phyloP scores from a whole-genome alignment of 2,888 invertebrate species.

The Phyllotreta striolata region DNA sequence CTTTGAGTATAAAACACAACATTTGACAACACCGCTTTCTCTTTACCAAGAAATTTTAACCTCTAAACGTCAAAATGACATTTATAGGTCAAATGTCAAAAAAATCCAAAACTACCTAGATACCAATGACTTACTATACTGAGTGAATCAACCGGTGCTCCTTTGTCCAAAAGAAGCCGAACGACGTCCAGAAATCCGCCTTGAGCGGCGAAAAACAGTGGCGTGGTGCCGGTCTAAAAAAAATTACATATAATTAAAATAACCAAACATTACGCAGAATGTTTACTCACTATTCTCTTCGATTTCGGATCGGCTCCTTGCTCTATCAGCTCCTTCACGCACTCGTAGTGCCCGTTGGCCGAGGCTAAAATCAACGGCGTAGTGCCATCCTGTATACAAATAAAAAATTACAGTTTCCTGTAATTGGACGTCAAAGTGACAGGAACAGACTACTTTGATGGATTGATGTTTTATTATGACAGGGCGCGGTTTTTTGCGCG shows the following conservation, averaged over 20 bases:
- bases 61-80: neutral
- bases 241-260: constrained; percentile 26
- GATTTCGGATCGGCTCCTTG: constrained; percentile 92
- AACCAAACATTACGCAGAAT: too few species aligned
- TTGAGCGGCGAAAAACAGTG: constrained; percentile 93
- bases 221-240: constrained; percentile 87
- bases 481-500: neutral
- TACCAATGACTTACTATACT: constrained; percentile 70
- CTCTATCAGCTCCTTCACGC: constrained; percentile 84
- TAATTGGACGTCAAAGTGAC: constrained; percentile 2
- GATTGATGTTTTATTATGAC: constrained; percentile 3
- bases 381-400: constrained; percentile 81
- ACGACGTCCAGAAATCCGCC: constrained; percentile 89
- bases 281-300: constrained; percentile 73
- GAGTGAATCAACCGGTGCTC: constrained; percentile 79
- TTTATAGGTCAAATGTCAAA: neutral
- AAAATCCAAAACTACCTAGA: neutral
- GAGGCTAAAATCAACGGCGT: constrained; percentile 92
- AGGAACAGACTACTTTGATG: neutral
- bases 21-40: neutral
- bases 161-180: constrained; percentile 77
- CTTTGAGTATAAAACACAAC: too few species aligned
- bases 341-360: constrained; percentile 88
- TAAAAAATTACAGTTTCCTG: constrained; percentile 18
- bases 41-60: neutral